Percentiles rank a stretch among this genome's conserved stretches.
These are phyloP conservation scores for Noturus placidus DNA, from an alignment of 2,113 vertebrate species.

Conservation along the genomic window DNA sequence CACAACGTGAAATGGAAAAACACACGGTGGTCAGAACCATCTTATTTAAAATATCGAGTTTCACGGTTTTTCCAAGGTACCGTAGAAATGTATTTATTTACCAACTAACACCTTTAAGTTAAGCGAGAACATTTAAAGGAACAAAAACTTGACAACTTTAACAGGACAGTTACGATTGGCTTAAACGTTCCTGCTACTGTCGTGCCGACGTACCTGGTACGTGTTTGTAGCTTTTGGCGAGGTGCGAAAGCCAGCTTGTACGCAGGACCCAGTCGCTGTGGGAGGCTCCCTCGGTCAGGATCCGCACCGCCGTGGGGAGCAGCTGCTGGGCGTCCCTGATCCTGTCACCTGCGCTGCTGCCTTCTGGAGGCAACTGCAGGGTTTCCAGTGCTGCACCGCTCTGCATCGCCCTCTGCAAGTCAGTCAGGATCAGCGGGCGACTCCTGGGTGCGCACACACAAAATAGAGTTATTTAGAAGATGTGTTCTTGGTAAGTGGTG, in stretches of 20 bases:
- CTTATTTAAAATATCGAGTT: not conserved
- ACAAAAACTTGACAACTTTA: not conserved
- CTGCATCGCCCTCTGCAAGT: constrained; percentile 82
- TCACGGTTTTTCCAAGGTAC: not conserved
- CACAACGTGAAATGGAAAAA: not conserved
- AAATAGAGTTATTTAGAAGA: not conserved
- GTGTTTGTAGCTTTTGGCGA: constrained; percentile 77
- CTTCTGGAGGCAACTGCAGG: constrained; percentile 70
- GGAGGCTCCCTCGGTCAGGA: constrained; percentile 84
- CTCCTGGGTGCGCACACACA: constrained; percentile 69
- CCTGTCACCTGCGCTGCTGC: constrained; percentile 63
- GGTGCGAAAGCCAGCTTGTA: constrained; percentile 87
- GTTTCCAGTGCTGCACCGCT: constrained; percentile 74
- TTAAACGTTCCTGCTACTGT: not conserved
- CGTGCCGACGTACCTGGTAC: constrained; percentile 60
- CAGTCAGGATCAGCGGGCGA: constrained; percentile 81
- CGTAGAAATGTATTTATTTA: not conserved
- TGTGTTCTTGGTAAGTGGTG: too few species aligned
- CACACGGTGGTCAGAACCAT: not conserved
- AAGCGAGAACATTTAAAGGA: not conserved
- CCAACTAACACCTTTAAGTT: not conserved
- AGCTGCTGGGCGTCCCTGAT: constrained; percentile 76
- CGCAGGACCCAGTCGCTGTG: constrained; percentile 91
- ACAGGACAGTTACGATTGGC: not conserved
- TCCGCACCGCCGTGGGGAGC: constrained; percentile 79